phyloP scores from a whole-genome alignment of 2,888 invertebrate genomes.

The Camponotus fellah region DNA sequence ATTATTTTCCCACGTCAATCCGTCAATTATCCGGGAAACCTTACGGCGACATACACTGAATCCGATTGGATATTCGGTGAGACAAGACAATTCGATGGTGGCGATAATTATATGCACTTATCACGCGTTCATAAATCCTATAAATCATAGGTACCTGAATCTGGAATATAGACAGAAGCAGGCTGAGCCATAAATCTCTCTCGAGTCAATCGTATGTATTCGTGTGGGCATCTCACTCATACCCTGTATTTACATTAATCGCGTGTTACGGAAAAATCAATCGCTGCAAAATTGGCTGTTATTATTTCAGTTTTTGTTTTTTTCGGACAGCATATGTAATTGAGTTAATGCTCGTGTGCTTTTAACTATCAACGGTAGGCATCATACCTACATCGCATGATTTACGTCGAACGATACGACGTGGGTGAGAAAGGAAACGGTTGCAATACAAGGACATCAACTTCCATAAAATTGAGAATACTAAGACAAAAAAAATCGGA shows the following conservation, averaged over 20 bases:
- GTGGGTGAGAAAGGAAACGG: slow-evolving; percentile 32
- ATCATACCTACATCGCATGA: background rate
- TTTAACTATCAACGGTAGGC: slow-evolving; percentile 14
- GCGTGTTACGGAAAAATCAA: slow-evolving; percentile 37
- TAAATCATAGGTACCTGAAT: slow-evolving; percentile 22
- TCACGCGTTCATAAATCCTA: slow-evolving; percentile 6
- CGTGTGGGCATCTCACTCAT: background rate
- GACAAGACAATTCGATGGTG: slow-evolving; percentile 40
- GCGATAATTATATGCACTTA: slow-evolving; percentile 39
- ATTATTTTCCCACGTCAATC: slow-evolving; percentile 39
- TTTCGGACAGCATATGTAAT: slow-evolving; percentile 6
- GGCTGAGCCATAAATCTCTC: slow-evolving; percentile 23
- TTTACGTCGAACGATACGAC: slow-evolving; percentile 6
- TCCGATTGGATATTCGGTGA: background rate
- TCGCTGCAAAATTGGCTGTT: slow-evolving; percentile 5
- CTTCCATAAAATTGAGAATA: slow-evolving; percentile 24
- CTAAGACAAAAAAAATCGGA: background rate
- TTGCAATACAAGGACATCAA: slow-evolving; percentile 32
- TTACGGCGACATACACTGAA: background rate
- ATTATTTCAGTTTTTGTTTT: slow-evolving; percentile 20
- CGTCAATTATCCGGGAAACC: slow-evolving; percentile 12
- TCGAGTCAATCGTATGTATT: background rate
- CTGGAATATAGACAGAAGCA: background rate
- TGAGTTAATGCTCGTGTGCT: background rate
- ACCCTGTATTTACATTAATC: slow-evolving; percentile 32